Evolutionary conservation across 2,113 vertebrate species (phyloP).

Genomic region (Protobothrops flavoviridis): DNA sequence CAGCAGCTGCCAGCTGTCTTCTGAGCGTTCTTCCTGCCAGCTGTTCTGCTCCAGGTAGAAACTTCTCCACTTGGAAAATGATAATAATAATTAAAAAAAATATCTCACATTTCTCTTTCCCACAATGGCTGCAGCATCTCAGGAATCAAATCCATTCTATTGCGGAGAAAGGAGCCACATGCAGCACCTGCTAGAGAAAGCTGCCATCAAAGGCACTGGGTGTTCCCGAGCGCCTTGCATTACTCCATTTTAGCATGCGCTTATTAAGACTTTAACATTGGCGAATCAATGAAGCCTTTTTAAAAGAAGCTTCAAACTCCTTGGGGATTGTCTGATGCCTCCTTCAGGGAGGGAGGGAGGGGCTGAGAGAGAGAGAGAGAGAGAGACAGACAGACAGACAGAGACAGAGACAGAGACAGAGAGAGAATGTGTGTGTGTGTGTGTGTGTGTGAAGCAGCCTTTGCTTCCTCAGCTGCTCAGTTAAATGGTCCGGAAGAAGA

Average conservation of each 20-base stretch:
- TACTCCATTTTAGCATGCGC: neutral
- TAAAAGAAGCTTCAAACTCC: neutral
- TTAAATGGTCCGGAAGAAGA: neutral
- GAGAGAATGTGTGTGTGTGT: no score
- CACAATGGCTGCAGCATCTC: neutral
- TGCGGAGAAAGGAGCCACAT: neutral
- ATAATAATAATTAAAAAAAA: neutral
- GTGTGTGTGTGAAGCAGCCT: neutral
- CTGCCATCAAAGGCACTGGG: neutral
- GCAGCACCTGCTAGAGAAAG: neutral
- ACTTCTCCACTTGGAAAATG: neutral
- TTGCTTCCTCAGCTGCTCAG: neutral
- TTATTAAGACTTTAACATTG: neutral
- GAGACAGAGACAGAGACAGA: no score
- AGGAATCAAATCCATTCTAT: neutral
- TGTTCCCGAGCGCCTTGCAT: neutral
- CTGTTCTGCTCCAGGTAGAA: neutral
- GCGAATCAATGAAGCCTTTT: neutral
- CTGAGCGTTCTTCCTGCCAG: no score
- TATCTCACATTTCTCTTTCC: neutral
- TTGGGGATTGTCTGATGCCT: neutral
- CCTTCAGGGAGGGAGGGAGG: neutral
- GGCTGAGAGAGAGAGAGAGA: no score
- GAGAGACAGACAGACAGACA: no score
- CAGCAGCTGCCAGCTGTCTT: neutral